These are phyloP conservation scores for Cepphus grylle DNA, from an alignment of 2,113 vertebrate genomes.

Conservation along the genomic window DNA sequence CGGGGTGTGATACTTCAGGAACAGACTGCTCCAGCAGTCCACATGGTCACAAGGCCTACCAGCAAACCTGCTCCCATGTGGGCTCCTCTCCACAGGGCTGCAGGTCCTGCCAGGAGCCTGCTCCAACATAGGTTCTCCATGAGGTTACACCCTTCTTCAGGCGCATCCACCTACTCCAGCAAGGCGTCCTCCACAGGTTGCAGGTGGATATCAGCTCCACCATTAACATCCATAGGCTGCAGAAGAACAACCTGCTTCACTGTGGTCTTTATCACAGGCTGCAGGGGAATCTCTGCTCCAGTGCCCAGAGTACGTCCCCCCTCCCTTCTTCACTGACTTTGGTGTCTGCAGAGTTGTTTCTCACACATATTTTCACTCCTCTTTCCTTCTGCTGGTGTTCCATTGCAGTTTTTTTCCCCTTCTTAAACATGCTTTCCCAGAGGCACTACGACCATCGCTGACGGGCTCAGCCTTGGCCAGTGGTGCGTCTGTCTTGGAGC, in stretches of 20 bases:
- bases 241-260: background rate
- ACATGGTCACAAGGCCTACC: background rate
- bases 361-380: too few relatives aligned
- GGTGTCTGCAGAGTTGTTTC: background rate
- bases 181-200: background rate
- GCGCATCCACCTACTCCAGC: background rate
- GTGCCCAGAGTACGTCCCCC: background rate
- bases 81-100: fast-evolving
- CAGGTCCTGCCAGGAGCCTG: background rate
- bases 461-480: too few relatives aligned
- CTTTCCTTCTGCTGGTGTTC: background rate
- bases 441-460: background rate
- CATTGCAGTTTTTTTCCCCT: background rate
- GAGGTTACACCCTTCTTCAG: too few relatives aligned
- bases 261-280: background rate
- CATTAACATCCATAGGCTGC: background rate
- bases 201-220: background rate
- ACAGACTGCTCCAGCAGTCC: background rate
- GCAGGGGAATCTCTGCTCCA: background rate
- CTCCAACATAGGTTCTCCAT: too few relatives aligned
- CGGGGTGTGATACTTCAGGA: background rate
- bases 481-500: background rate
- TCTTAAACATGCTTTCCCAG: background rate
- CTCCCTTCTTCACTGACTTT: background rate
- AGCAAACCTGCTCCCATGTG: background rate